These are phyloP conservation scores for Haemorhous mexicanus DNA, from an alignment of 2,113 vertebrate species.

Conservation along the genomic window DNA sequence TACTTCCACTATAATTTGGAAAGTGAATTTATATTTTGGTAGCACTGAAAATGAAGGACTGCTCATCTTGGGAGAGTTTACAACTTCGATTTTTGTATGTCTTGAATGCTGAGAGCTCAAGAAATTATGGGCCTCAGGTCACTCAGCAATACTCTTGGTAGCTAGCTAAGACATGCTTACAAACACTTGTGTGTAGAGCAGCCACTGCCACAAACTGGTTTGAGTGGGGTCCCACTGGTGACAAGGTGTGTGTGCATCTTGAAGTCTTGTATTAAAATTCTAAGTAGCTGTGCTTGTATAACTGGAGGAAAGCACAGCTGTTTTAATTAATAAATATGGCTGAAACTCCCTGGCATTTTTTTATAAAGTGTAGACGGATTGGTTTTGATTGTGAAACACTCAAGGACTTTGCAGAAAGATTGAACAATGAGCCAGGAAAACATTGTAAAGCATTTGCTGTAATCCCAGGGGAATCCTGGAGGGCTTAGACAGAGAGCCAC, in stretches of 20 bases:
- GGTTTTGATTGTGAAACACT: constrained; percentile 19
- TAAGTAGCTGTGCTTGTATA: constrained; percentile 11
- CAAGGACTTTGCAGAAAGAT: background rate
- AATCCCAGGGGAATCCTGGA: background rate
- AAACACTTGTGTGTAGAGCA: background rate
- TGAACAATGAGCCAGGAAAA: background rate
- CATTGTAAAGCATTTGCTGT: background rate
- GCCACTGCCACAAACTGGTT: constrained; percentile 14
- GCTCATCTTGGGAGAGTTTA: background rate
- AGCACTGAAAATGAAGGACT: background rate
- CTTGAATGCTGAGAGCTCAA: background rate
- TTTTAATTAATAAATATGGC: background rate
- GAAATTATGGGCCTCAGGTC: background rate
- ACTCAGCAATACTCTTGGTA: background rate
- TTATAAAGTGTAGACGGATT: constrained; percentile 15
- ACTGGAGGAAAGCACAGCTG: constrained; percentile 1
- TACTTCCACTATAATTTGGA: background rate
- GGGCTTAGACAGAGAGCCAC: background rate
- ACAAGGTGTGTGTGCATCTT: background rate
- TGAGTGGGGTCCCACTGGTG: background rate
- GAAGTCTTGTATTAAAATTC: background rate
- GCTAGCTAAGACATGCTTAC: background rate
- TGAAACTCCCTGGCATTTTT: constrained; percentile 30
- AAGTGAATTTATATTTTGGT: background rate
- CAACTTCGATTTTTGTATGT: background rate